Evolutionary conservation across 2,113 vertebrate species (phyloP).

Genomic region (Orthonyx spaldingii): DNA sequence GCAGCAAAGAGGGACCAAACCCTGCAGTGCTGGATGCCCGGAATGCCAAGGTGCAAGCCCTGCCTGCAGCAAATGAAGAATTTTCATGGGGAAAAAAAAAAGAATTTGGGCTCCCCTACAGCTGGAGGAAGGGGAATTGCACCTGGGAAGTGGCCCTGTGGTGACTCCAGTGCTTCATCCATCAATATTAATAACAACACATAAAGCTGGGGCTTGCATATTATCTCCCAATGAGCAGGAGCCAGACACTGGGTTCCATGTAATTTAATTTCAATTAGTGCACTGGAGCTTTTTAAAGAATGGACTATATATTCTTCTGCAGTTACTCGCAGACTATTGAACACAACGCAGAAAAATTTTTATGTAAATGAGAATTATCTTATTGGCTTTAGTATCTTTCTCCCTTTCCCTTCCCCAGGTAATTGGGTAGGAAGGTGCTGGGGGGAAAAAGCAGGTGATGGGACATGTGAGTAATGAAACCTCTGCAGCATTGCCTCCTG

Average conservation of each 20-base stretch:
- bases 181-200: constrained; percentile 35
- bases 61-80: not conserved
- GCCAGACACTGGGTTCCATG: constrained; percentile 38
- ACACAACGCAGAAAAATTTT: constrained; percentile 28
- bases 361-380: constrained; percentile 59
- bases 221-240: constrained; percentile 50
- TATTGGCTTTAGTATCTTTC: constrained; percentile 15
- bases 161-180: not conserved
- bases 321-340: constrained; percentile 53
- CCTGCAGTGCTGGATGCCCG: not conserved
- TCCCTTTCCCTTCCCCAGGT: constrained; percentile 16
- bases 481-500: not conserved
- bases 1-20: not conserved
- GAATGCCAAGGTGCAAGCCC: not conserved
- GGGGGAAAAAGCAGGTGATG: not conserved
- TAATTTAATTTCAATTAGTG: constrained; percentile 69
- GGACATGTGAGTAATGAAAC: constrained; percentile 38
- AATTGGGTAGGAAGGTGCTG: constrained; percentile 40
- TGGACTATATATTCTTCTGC: constrained; percentile 28
- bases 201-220: not conserved
- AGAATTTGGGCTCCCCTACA: not conserved
- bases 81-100: not conserved
- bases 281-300: constrained; percentile 52
- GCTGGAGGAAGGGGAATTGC: not conserved
- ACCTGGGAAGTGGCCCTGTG: constrained; percentile 41